phyloP scores from a whole-genome alignment of 2,888 invertebrate genomes.

The Copidosoma aretas region DNA sequence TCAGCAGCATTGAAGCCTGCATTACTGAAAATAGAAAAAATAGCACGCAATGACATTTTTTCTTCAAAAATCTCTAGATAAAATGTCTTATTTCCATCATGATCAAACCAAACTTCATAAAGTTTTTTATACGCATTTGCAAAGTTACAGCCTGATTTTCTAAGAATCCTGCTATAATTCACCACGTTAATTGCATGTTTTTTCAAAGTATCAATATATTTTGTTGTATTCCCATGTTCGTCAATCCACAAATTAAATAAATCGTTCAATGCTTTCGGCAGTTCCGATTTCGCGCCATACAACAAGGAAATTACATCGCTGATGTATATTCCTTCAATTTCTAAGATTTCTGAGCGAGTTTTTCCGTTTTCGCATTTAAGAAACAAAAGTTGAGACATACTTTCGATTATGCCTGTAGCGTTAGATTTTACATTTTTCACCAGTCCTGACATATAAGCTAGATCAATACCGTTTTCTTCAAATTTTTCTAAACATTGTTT shows the following conservation, averaged over 20 bases:
- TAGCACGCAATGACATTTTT: not conserved
- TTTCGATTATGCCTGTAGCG: not conserved
- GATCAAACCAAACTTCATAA: not conserved
- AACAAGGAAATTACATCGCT: not conserved
- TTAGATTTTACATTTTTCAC: not conserved
- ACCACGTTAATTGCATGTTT: not conserved
- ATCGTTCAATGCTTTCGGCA: not conserved
- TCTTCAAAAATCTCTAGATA: not conserved
- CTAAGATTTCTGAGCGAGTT: not conserved
- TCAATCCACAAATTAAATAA: not conserved
- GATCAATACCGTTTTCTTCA: not conserved
- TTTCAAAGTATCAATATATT: not conserved
- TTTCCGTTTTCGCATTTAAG: not conserved
- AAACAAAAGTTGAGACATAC: not conserved
- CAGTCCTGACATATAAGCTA: not conserved
- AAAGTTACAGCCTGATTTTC: not conserved
- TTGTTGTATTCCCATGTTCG: not conserved
- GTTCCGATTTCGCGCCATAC: not conserved
- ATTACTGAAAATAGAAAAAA: not conserved
- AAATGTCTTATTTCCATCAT: not conserved
- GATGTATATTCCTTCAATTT: not conserved
- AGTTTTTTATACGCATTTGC: not conserved
- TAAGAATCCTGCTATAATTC: not conserved
- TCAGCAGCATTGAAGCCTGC: not conserved
- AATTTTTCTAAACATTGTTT: not conserved